Evolutionary conservation across 2,888 invertebrate species (phyloP), one percentile per base, ranked within the genome.

Genomic region (Carabus problematicus): DNA sequence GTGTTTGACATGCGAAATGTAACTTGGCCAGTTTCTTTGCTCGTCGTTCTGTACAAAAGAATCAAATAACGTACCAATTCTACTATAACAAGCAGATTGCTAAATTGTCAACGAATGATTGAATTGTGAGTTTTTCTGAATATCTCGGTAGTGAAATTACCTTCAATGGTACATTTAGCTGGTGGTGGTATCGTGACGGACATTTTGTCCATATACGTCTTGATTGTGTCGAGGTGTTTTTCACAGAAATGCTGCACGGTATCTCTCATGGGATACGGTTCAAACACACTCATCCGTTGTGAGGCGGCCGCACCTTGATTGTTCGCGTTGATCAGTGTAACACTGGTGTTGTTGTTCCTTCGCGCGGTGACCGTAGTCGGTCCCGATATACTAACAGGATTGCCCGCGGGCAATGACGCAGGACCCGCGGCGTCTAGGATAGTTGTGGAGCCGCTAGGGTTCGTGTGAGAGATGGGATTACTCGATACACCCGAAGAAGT

Each of bases 241-340:
- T 96, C 96, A 82, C 97, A 97, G 82, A 97, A 97, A 81, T 97
- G 95, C 78, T 95, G 95, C 47, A 97, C 94, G 0, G 94, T 93
- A 79, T 94, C 94, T 19, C 93, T 81, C 93, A 94, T 93, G n/a
- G 93, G 93, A 76, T 92, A 94, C 3, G 94, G 94, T 81, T 94
- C 94, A 81, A 94, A 94, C 62, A 93, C 93, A 78, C 92, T 92
- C 81, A 93, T 93, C 71, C 93, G 84, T 81, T 82, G 82, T 70
- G 79, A 79, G 8, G 79, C 79, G 9, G 79, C 75, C 74, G 66
- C 52, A 1, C 76, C 77, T 72, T 80, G 80, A 72, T 64, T 79
- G 72, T 85, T 85, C 19, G 85, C 84, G 78, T 89, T 90, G 68
- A 92, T 86, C 76, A 92, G 84, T 0, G 92, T 92, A 1, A 92